These are phyloP conservation scores for Congeria kusceri DNA, from an alignment of 2,888 invertebrate species.

Conservation along the genomic window DNA sequence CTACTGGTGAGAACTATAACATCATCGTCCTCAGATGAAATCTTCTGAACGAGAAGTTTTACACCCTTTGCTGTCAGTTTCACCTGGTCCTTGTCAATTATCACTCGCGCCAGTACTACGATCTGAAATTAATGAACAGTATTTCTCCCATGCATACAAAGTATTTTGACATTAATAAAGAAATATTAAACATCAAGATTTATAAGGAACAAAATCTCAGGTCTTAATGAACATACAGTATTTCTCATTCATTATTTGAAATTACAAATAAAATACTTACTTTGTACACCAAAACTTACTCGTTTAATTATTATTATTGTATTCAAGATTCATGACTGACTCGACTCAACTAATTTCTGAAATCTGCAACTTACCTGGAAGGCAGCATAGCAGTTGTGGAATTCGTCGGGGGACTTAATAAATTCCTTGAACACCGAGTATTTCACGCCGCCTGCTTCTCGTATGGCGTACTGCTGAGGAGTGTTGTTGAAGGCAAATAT, in stretches of 20 bases:
- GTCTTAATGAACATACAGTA: no score
- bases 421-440: conserved; percentile 82
- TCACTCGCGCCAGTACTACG: conserved; percentile 84
- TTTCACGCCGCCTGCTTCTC: conserved; percentile 84
- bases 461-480: conserved; percentile 84
- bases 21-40: conserved; percentile 81
- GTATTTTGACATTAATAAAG: no score
- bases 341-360: no score
- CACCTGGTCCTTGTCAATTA: conserved; percentile 83
- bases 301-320: no score
- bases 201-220: no score
- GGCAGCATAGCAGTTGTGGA: conserved; percentile 82
- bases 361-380: conserved; percentile 77
- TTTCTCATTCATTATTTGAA: no score
- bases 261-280: no score
- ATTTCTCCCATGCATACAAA: no score
- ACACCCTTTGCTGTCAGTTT: conserved; percentile 83
- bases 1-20: conserved; percentile 82
- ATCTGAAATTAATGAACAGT: conserved; percentile 78
- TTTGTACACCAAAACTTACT: no score
- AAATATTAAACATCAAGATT: no score
- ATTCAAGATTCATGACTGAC: no score
- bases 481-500: conserved; percentile 85
- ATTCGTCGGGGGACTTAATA: conserved; percentile 79
- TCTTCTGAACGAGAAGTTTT: conserved; percentile 79